A percentile compares a stretch with the other conserved stretches of the same genome.
phyloP scores from a whole-genome alignment of 2,113 vertebrate genomes.

The Nerophis ophidion region DNA sequence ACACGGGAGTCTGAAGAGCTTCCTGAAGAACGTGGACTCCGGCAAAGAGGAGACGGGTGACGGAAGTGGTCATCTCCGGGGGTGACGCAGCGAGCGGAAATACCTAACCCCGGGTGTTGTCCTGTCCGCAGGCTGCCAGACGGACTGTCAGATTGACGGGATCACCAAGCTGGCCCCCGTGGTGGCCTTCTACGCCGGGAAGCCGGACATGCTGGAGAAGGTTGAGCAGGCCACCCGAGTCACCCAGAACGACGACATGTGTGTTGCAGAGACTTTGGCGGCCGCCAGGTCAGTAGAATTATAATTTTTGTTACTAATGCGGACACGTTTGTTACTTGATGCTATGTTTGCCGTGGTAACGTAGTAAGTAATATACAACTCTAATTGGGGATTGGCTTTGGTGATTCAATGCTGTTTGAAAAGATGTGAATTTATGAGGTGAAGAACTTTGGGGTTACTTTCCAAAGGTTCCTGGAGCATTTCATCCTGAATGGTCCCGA shows the following conservation, averaged over 20 bases:
- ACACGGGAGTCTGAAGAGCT: conserved; percentile 66
- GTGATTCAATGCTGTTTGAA: too few relatives aligned
- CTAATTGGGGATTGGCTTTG: too few relatives aligned
- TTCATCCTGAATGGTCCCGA: conserved; percentile 71
- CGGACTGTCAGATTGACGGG: conserved; percentile 68
- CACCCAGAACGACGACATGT: conserved; percentile 71
- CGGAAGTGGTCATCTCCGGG: neutral
- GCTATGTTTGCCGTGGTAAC: too few relatives aligned
- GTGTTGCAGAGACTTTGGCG: conserved; percentile 67
- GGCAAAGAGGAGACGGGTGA: conserved; percentile 66
- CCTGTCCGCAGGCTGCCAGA: conserved; percentile 55
- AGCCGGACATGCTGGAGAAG: conserved; percentile 66
- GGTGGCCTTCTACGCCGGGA: conserved; percentile 69
- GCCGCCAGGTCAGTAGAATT: conserved; percentile 59
- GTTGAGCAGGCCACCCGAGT: conserved; percentile 63
- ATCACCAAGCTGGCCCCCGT: conserved; percentile 67
- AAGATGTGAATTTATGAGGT: neutral
- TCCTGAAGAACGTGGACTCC: conserved; percentile 68
- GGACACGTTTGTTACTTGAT: too few relatives aligned
- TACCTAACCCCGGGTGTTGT: neutral
- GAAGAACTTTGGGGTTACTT: neutral
- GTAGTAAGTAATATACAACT: too few relatives aligned
- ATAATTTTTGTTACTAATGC: too few relatives aligned
- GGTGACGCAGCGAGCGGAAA: neutral
- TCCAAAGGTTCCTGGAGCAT: conserved; percentile 64